Base-by-base conservation (phyloP, 2,888 invertebrate species). In the Tipula helvola region DNA sequence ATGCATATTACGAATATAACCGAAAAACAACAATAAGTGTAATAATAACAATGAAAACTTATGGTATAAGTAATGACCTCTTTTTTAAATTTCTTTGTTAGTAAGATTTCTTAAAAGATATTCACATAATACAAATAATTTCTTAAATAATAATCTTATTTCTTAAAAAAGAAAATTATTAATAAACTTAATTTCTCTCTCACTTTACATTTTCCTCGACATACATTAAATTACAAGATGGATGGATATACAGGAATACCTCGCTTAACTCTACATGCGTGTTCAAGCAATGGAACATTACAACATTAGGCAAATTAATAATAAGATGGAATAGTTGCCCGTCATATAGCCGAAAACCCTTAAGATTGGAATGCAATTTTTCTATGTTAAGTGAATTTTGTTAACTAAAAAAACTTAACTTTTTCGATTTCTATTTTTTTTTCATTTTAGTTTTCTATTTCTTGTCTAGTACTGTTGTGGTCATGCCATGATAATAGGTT, bases 61-160 rank as follows among this genome's bases (percentile, higher is more conserved):
- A 10, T 28, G 71, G 18, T 71, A 71, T 71, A 28, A 71, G 28
- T 71, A 71, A 8, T 28, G 71, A 71, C 71, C 71, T 71, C 71
- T 8, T 28, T 71, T 71, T 52, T n/a, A 52, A n/a, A 52, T 52
- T 52, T 71, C 71, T 71, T 71, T 71, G 28, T 71, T 28, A 71
- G 28, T 71, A 71, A 28, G 71, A 71, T 28, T 71, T 71, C 71
- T 71, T 71, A 71, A 28, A 71, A 71, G 28, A 71, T 28, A 71
- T 71, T 71, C 71, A 71, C 71, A 71, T 71, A 71, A 71, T 71
- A 71, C 71, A 71, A 71, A 71, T 71, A 71, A 71, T 71, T 71
- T 71, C 71, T 71, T 71, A 71, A 71, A 71, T 71, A 71, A 71
- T 28, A 71, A 57, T 57, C 57, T 5, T 57, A 57, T 57, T 16